These are phyloP conservation scores for Cichlasoma orientale DNA, from an alignment of 2,797 vertebrate species.

Conservation along the genomic window DNA sequence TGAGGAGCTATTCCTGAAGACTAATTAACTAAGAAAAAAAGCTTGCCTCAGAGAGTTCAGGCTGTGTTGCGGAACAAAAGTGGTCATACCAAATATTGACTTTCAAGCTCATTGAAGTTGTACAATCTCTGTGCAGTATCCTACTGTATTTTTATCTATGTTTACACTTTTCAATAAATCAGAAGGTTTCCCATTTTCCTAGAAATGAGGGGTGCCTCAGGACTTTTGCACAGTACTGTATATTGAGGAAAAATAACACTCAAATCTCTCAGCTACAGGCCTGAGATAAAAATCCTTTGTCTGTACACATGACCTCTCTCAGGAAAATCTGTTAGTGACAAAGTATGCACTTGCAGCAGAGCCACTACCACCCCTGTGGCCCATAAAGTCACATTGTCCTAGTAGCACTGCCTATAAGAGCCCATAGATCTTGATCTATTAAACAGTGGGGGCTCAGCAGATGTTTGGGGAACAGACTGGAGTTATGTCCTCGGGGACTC, in stretches of 20 bases:
- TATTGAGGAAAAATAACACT: not conserved
- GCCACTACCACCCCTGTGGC: conserved; percentile 25
- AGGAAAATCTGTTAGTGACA: conserved; percentile 36
- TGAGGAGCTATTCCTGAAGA: not conserved
- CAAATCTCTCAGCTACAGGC: not conserved
- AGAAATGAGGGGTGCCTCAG: not conserved
- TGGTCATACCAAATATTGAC: not conserved
- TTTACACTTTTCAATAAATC: not conserved
- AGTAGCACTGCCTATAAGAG: conserved; percentile 20
- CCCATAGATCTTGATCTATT: conserved; percentile 63
- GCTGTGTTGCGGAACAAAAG: not conserved
- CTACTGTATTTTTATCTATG: not conserved
- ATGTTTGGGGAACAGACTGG: conserved; percentile 57
- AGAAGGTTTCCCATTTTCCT: not conserved
- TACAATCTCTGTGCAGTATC: not conserved
- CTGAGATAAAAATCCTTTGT: not conserved
- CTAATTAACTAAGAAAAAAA: fast-evolving
- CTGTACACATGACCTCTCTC: conserved; percentile 16
- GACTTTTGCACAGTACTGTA: not conserved
- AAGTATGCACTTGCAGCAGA: conserved; percentile 31
- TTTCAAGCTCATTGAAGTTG: not conserved
- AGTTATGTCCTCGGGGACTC: conserved; percentile 48
- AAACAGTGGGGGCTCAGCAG: conserved; percentile 52
- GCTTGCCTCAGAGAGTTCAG: not conserved
- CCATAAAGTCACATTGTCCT: conserved; percentile 48